Evolutionary conservation across 92 coral and sea anemone genomes (phyloP), one percentile per base, ranked within the genome.

Genomic region (Zoanthus sansibaricus): DNA sequence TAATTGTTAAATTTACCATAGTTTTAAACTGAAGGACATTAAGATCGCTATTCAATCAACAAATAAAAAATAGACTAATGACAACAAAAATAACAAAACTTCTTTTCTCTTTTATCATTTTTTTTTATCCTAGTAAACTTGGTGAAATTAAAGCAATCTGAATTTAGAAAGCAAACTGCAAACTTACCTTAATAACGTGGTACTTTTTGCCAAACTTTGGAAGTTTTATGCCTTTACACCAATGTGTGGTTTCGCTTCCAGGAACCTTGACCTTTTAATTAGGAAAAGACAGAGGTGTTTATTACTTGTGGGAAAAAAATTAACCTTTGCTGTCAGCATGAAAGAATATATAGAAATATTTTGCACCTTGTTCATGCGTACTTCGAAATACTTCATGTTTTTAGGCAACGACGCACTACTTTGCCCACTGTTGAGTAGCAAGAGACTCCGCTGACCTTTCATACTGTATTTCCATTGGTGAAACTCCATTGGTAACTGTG

Each of bases 401-500:
- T 72, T 48, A 20, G 92, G 94, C 67, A 86, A 58, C 14, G 84
- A 37, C 9, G 90, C 85, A 42, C 73, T 59, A 66, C 59, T 51
- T 76, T 33, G 48, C 42, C 67, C 45, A 31, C 75, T 33, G 70
- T 89, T 89, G 1, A 86, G 83, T 20, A 92, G 78, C 45, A 82
- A 11, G n/a, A 89, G 61, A 72, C 92, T 89, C 64, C 92, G 89
- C 25, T 83, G 56, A 31, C 92, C 92, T 77, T 32, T 8, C 1
- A 74, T 78, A 20, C 74, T 82, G 91, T 91, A 91, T 55, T 37
- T 31, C 32, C 16, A 49, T 11, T 49, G 55, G 55, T 49, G 86
- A 42, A 91, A 83, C 18, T 64, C 80, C 52, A 83, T 25, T 73
- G 72, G 86, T 17, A 91, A 83, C 21, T 46, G 32, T 9, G 91